Base-by-base conservation (phyloP, 2,113 vertebrate genomes). In the Hiodon tergisus region DNA sequence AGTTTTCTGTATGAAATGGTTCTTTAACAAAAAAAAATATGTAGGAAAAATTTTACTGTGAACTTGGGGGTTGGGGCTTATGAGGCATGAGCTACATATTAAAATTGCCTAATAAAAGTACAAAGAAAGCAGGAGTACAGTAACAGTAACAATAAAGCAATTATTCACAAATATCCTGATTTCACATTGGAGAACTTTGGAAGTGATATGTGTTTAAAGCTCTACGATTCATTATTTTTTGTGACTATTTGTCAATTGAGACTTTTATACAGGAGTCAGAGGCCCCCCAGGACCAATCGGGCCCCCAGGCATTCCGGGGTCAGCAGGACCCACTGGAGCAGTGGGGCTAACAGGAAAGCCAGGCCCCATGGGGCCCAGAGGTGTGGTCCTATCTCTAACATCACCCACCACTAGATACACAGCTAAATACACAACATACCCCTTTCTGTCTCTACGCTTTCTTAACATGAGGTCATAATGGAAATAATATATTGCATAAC, bases 261-360 rank as follows among this genome's bases (percentile, higher is more conserved):
- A 47, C 1, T 50, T 4, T 10, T 48, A 13, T 5, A 9, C 53
- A 75, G 73, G 73, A 58, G 14, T 67, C 46, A 59, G 73, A 59
- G 87, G 81, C 5, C 73, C 90, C 0, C 78, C 10, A 0, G 91
- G 75, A 88, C 92, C 85, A 89, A 89, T 2, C 0, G 4, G 8
- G 7, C 65, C 70, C 63, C 69, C 79, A 67, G 81, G 31, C 31
- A 31, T 31, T 31, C 31, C 31, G 31, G 31, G 31, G 31, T 31
- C 31, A 31, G 31, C 31, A 31, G 31, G 81, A 31, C 57, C 58
- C n/a, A 52, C 79, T n/a, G 79, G 81, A 17, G 47, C 46, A 3
- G 8, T 5, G 7, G 74, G 74, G 6, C 16, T n/a, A n/a, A 46
- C 48, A n/a, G 75, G 75, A 31, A 65, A 5, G 14, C 68, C 58